Percentiles rank a stretch among this genome's conserved stretches.
phyloP scores from a whole-genome alignment of 2,888 invertebrate genomes.

The Frankliniella fusca region DNA sequence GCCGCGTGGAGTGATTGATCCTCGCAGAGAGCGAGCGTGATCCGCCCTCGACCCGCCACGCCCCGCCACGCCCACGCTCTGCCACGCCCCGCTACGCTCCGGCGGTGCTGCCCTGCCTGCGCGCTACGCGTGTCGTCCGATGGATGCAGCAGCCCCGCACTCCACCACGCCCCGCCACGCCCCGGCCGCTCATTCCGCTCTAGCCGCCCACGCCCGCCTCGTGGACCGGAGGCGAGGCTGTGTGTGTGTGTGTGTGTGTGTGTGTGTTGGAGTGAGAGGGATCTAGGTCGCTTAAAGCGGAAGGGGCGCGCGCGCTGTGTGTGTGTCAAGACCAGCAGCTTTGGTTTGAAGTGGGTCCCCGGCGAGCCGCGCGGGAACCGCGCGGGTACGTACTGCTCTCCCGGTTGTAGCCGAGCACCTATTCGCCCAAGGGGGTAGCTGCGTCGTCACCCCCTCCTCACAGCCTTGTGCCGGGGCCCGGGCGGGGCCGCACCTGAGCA shows the following conservation, averaged over 20 bases:
- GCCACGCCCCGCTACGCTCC: too few relatives aligned
- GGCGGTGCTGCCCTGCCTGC: too few relatives aligned
- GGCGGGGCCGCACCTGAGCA: neutral
- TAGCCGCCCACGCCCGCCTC: neutral
- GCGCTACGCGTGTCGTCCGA: too few relatives aligned
- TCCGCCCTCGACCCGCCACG: too few relatives aligned
- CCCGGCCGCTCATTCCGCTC: neutral
- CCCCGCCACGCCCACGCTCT: too few relatives aligned
- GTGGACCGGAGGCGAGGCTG: neutral
- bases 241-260: neutral
- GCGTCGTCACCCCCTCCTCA: neutral
- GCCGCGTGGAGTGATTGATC: too few relatives aligned
- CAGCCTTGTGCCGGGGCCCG: neutral
- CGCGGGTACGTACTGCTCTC: neutral
- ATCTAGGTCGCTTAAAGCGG: constrained; percentile 9
- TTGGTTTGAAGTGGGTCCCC: neutral
- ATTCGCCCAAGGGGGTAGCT: neutral
- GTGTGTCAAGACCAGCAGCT: neutral
- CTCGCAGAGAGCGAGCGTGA: too few relatives aligned
- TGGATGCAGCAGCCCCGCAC: too few relatives aligned
- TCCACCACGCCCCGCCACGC: too few relatives aligned
- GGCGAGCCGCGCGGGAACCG: neutral
- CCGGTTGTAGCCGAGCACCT: too few relatives aligned
- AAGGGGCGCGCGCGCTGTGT: neutral
- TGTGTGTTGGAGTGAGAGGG: neutral